Evolutionary conservation across 1,140 invertebrate species (phyloP).

Genomic region (Lepidostoma basale): DNA sequence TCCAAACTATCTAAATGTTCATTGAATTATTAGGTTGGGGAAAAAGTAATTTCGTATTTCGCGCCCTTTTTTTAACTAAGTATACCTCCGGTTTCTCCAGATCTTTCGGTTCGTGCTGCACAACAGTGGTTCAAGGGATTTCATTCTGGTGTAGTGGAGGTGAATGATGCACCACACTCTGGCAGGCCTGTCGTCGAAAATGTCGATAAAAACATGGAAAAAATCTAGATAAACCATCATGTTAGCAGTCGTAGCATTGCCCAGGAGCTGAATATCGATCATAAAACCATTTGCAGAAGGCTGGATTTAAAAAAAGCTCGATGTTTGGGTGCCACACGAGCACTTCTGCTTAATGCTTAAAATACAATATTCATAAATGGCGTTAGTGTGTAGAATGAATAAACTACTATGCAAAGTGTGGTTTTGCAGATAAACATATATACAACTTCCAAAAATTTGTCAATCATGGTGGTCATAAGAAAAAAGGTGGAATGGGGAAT

Average conservation of each 20-base stretch:
- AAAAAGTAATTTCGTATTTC: not conserved
- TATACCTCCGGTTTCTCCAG: too few species aligned
- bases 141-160: not conserved
- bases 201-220: not conserved
- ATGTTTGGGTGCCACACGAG: not conserved
- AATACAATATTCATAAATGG: too few species aligned
- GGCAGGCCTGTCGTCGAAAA: not conserved
- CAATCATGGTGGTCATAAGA: too few species aligned
- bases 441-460: too few species aligned
- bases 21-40: too few species aligned
- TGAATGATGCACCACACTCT: not conserved
- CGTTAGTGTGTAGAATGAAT: too few species aligned
- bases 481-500: too few species aligned
- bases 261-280: not conserved
- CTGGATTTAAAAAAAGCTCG: constrained; percentile 3
- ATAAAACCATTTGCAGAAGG: not conserved
- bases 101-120: not conserved
- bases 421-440: too few species aligned
- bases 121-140: not conserved
- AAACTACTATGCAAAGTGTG: too few species aligned
- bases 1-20: too few species aligned
- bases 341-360: too few species aligned
- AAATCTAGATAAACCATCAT: not conserved
- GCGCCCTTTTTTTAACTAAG: not conserved
- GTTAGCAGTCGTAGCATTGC: not conserved